Percentiles rank a stretch among this genome's conserved stretches.
phyloP scores from a whole-genome alignment of 2,113 vertebrate genomes.

The Panthera uncia region DNA sequence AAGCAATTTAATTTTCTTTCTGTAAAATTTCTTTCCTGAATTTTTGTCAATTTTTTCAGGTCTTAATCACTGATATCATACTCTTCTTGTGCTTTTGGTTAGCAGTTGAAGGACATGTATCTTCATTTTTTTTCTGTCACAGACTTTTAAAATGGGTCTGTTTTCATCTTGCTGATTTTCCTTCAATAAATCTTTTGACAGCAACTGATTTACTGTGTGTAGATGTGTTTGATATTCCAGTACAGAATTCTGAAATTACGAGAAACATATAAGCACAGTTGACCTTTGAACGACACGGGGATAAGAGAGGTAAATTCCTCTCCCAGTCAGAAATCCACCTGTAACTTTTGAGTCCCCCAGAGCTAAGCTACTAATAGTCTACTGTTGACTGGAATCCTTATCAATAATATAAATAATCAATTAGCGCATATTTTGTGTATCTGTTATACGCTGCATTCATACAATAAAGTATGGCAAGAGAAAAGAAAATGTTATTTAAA shows the following conservation, averaged over 20 bases:
- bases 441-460: neutral
- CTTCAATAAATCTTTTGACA: constrained; percentile 71
- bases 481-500: neutral
- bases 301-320: neutral
- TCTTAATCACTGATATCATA: constrained; percentile 27
- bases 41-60: constrained; percentile 69
- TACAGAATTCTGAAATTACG: neutral
- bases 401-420: neutral
- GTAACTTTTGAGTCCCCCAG: neutral
- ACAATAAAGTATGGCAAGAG: neutral
- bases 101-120: constrained; percentile 30
- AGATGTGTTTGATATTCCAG: constrained; percentile 21
- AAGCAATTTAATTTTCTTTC: constrained; percentile 11
- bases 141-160: constrained; percentile 44
- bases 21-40: constrained; percentile 51
- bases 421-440: neutral
- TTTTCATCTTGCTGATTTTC: constrained; percentile 47
- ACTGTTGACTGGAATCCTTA: neutral
- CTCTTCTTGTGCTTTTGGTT: constrained; percentile 28
- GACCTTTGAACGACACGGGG: neutral
- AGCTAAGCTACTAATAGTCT: neutral
- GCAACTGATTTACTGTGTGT: constrained; percentile 37
- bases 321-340: neutral
- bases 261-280: neutral
- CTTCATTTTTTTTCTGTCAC: constrained; percentile 45